Base-by-base conservation (phyloP, 2,888 invertebrate genomes). In the Crossocerus cetratus region DNA sequence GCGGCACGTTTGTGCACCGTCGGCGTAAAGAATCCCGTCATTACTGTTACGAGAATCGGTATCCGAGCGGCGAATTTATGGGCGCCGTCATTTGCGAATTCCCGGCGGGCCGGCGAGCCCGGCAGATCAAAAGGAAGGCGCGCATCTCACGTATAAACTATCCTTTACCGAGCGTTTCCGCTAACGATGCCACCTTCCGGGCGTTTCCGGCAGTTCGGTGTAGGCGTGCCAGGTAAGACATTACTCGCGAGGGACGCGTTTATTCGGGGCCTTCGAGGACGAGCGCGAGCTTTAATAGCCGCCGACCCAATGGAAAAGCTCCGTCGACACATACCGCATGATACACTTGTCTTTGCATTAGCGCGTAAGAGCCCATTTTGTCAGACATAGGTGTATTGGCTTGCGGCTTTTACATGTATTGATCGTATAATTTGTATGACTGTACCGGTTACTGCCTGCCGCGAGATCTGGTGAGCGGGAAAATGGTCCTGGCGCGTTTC, bases 211-310 rank as follows among this genome's bases (percentile, higher is more conserved):
- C 3, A 13, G 16, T 14, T 14, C 49, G 4, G 49, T n/a, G 49
- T 49, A 49, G 49, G 49, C 16, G 49, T 58, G 49, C 49, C 49
- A 49, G 49, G 77, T 79, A 83, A 86, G 85, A 84, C 84, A 84
- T 86, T 85, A 85, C 83, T 79, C 86, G 86, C 83, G 82, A 83
- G 86, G 84, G 85, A 85, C 84, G 77, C 80, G 83, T 86, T 85
- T 84, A 74, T 76, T 76, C 78, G 69, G 72, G 65, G 69, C 69
- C 64, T 53, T 16, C 68, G 66, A 65, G 62, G 62, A 69, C 70
- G 68, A 62, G 53, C 68, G 60, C 64, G 49, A 65, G 43, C 74
- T 80, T 74, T 80, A 79, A 80, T 74, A 72, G 70, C 16, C 55
- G 69, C 44, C 14, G 57, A 55, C 44, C 68, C 67, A 72, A 74